Percentiles rank a stretch among this genome's conserved stretches.
phyloP scores from a whole-genome alignment of 2,113 vertebrate species.

The Talpa occidentalis region DNA sequence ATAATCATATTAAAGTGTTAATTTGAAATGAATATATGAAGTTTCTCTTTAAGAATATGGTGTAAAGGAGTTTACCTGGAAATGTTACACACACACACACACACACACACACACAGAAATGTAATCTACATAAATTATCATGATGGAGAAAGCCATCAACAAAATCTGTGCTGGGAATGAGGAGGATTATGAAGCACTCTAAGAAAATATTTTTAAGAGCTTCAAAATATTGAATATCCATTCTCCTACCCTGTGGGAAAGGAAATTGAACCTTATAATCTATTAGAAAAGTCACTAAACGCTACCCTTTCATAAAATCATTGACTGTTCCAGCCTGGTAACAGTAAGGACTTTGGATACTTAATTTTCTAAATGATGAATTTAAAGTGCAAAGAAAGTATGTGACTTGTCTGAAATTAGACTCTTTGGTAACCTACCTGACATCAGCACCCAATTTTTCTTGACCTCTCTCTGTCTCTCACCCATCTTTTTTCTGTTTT shows the following conservation, averaged over 20 bases:
- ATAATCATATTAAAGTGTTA: neutral
- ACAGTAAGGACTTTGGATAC: neutral
- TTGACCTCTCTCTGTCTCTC: too few species aligned
- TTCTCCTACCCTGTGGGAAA: neutral
- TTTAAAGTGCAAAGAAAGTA: neutral
- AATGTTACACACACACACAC: neutral
- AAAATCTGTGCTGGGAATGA: neutral
- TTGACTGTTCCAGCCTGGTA: neutral
- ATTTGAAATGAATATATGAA: neutral
- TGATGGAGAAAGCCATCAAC: neutral
- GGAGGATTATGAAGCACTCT: neutral
- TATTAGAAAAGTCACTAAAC: neutral
- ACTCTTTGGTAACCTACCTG: neutral
- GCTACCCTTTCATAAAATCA: neutral
- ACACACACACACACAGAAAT: neutral
- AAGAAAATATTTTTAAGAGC: neutral
- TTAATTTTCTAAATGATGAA: neutral
- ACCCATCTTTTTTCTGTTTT: neutral
- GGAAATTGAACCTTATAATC: neutral
- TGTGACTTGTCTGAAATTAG: neutral
- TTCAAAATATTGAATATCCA: neutral
- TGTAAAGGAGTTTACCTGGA: neutral
- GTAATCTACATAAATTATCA: accelerated
- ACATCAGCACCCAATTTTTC: neutral
- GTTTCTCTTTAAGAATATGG: neutral